Conservation (phyloP, 2,797 vertebrate species). For the Xenops minutus region DNA sequence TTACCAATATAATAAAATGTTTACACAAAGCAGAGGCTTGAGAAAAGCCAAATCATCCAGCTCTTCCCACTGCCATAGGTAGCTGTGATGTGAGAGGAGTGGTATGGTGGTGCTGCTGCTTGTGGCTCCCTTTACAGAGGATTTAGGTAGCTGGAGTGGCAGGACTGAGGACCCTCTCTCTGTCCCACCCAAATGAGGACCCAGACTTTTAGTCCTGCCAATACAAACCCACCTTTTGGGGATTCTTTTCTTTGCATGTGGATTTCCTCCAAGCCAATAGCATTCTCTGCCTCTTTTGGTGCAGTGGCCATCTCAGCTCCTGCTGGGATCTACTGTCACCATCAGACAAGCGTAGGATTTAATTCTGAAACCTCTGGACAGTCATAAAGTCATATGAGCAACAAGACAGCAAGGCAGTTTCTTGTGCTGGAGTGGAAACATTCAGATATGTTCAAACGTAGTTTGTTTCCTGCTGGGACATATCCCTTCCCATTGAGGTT, state of each 20-base stretch:
- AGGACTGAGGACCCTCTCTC: not conserved
- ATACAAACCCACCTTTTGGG: constrained; percentile 45
- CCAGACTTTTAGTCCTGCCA: not conserved
- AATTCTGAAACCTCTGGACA: not conserved
- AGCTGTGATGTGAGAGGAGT: not conserved
- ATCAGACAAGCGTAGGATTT: not conserved
- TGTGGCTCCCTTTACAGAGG: not conserved
- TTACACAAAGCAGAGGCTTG: not conserved
- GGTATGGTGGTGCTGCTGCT: not conserved
- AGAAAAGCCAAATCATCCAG: not conserved
- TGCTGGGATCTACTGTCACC: not conserved
- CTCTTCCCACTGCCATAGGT: not conserved
- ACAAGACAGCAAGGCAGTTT: not conserved
- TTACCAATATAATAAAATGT: not conserved
- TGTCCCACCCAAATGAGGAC: not conserved
- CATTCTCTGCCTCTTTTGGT: constrained; percentile 15
- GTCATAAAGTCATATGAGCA: not conserved
- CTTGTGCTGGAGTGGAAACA: rapidly evolving
- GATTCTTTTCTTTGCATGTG: not conserved
- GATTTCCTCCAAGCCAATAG: constrained; percentile 63
- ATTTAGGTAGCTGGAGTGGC: not conserved
- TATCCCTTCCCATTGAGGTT: not conserved
- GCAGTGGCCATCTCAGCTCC: constrained; percentile 35
- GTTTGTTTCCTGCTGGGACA: not conserved
- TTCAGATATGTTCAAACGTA: not conserved